Percentiles rank a stretch among this genome's conserved stretches.
These are phyloP conservation scores for Platalea minor DNA, from an alignment of 2,797 vertebrate genomes.

Conservation along the genomic window DNA sequence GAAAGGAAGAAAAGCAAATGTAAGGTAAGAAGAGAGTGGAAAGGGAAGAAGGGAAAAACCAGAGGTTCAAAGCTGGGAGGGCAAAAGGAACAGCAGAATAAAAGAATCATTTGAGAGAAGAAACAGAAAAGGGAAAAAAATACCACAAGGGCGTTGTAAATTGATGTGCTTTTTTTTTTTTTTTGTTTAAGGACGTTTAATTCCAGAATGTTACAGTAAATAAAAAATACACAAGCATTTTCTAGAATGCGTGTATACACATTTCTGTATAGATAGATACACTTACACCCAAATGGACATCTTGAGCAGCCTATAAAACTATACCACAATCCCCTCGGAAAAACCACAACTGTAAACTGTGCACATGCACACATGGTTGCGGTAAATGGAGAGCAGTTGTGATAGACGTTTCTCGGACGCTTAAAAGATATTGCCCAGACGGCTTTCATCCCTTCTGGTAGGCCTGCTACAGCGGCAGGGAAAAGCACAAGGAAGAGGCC, in stretches of 20 bases:
- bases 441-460: neutral
- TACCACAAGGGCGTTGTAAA: neutral
- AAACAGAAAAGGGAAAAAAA: neutral
- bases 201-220: neutral
- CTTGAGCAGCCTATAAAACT: constrained; percentile 41
- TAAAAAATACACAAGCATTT: neutral
- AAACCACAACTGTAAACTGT: constrained; percentile 26
- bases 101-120: neutral
- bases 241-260: neutral
- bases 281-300: constrained; percentile 7
- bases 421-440: constrained; percentile 25
- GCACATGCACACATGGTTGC: constrained; percentile 5
- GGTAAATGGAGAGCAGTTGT: neutral
- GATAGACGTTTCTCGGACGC: neutral
- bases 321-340: neutral
- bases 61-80: neutral
- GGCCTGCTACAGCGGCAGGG: rapidly evolving
- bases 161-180: neutral
- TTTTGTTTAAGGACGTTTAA: neutral
- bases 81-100: neutral
- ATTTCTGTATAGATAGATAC: neutral
- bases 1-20: neutral
- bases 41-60: neutral
- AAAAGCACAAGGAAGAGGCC: neutral
- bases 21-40: neutral